Evolutionary conservation across 2,797 vertebrate species (phyloP).

Genomic region (Oreortyx pictus): DNA sequence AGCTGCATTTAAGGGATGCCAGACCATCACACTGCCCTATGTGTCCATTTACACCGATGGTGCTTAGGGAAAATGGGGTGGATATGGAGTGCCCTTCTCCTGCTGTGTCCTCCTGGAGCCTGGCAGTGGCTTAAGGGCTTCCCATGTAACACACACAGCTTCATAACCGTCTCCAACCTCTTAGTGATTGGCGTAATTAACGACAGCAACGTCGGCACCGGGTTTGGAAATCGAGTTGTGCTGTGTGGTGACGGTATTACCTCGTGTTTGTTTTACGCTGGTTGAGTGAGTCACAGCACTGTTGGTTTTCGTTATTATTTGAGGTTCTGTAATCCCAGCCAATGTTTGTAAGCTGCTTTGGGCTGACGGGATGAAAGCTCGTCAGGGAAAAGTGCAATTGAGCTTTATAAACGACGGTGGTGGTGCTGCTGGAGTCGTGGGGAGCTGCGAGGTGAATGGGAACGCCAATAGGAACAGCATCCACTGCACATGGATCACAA

Average conservation of each 20-base stretch:
- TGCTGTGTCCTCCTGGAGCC: not conserved
- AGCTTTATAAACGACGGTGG: not conserved
- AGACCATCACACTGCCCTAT: rapidly evolving
- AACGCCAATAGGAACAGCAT: not conserved
- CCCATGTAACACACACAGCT: not conserved
- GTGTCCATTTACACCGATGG: rapidly evolving
- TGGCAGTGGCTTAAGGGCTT: not conserved
- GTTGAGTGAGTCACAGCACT: not conserved
- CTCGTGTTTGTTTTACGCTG: not conserved
- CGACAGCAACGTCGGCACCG: rapidly evolving
- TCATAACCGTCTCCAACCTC: rapidly evolving
- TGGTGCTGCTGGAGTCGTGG: not conserved
- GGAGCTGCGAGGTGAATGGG: not conserved
- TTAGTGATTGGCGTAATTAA: not conserved
- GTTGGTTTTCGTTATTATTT: rapidly evolving
- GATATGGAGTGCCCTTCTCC: rapidly evolving
- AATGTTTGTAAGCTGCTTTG: not conserved
- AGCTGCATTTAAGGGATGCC: not conserved
- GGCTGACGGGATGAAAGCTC: not conserved
- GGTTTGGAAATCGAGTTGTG: not conserved
- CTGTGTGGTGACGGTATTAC: not conserved
- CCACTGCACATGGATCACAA: not conserved
- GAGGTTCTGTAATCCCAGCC: not conserved
- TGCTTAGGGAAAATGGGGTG: rapidly evolving
- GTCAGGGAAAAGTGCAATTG: not conserved